Evolutionary conservation across 2,113 vertebrate species (phyloP), one percentile per base, ranked within the genome.

Genomic region (Dryoscopus gambensis): DNA sequence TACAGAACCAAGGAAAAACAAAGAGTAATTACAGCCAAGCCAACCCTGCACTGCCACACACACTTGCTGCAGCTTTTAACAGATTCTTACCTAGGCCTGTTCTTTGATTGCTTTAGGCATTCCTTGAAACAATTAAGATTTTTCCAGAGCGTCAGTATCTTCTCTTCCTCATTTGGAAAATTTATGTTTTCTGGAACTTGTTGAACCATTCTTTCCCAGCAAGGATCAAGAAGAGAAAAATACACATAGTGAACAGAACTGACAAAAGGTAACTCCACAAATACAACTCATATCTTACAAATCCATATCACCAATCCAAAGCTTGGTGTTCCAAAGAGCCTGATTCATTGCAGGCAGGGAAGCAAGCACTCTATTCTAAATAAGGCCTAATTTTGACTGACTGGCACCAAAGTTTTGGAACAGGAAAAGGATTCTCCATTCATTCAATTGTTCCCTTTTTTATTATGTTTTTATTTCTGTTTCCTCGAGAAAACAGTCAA

Each of bases 41-140:
- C 69, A 73, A 16, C 16, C 67, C 33, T 59, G 49, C 31, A 52
- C 1, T 75, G 49, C n/a, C 69, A 84, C 46, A 64, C 9, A 39
- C 11, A 67, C 9, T 4, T 60, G 12, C 31, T 47, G 37, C 11
- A 53, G 70, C 44, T 71, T 86, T 55, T 8, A 52, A n/a, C 18
- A 55, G 8, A 21, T 31, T 79, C 97, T 98, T 98, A 99, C 99
- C 97, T 99, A 28, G 99, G 99, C 68, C 97, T 98, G 90, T 98
- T 99, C 97, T 99, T 99, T 63, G 99, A 99, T 44, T 99, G 99
- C 91, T 98, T 99, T 37, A 99, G 97, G 95, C 99, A 99, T 97
- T 99, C 98, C 83, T 98, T 98, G 96, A 99, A 99, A 93, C 99
- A 99, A 94, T 98, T 97, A 47, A 98, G 98, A 8, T 98, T 95